These are phyloP conservation scores for Felis catus DNA, from an alignment of 2,113 vertebrate genomes.

Conservation along the genomic window F.catus_Fca126_mat1.0 CM031411.1:113671001-113671500, in stretches of 20 bases:
- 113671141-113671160: neutral
- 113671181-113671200: neutral
- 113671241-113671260: conserved; percentile 49
- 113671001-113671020: conserved; percentile 99
- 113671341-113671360: conserved; percentile 50
- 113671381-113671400: conserved; percentile 63
- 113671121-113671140: conserved; percentile 76
- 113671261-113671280: conserved; percentile 52
- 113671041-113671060: conserved; percentile 99
- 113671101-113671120: conserved; percentile 88
- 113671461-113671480: conserved; percentile 69
- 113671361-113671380: conserved; percentile 16
- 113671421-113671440: conserved; percentile 62
- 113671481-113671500: conserved; percentile 60
- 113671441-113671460: conserved; percentile 78
- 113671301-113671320: conserved; percentile 39
- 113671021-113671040: conserved; percentile 99
- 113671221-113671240: conserved; percentile 14
- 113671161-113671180: conserved; percentile 34
- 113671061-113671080: conserved; percentile 99
- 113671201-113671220: neutral
- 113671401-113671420: conserved; percentile 77
- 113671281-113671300: conserved; percentile 66
- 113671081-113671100: conserved; percentile 99
- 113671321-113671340: conserved; percentile 47